These are phyloP conservation scores for Synergus japonicus DNA, from an alignment of 2,888 invertebrate genomes.

Conservation along the genomic window DNA sequence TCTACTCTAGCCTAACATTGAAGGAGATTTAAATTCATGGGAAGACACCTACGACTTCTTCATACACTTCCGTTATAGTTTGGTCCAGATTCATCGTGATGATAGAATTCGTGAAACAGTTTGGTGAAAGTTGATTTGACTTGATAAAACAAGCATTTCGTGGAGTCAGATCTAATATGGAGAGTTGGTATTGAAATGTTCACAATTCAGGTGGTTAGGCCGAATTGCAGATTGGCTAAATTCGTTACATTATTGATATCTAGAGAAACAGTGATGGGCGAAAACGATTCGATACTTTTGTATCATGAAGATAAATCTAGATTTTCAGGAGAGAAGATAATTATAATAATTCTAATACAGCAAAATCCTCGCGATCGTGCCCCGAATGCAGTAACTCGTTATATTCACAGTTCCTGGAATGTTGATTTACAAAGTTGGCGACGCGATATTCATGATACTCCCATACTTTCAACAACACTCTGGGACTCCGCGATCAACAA, in stretches of 20 bases:
- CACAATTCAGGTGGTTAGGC: neutral
- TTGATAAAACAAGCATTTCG: neutral
- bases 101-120: slow-evolving; percentile 24
- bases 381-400: neutral
- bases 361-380: neutral
- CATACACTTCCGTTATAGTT: slow-evolving; percentile 5
- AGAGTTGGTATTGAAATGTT: slow-evolving; percentile 13
- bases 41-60: slow-evolving; percentile 1
- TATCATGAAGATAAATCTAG: neutral
- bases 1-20: neutral
- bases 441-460: slow-evolving; percentile 18
- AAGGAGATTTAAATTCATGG: slow-evolving; percentile 26
- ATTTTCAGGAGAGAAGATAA: neutral
- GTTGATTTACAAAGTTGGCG: slow-evolving; percentile 52
- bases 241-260: neutral
- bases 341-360: neutral
- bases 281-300: too few species aligned
- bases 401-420: slow-evolving; percentile 32
- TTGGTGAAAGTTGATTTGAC: slow-evolving; percentile 19
- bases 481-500: slow-evolving; percentile 50
- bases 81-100: neutral
- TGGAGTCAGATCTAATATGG: neutral
- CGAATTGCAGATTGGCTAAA: neutral
- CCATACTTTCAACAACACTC: slow-evolving; percentile 42
- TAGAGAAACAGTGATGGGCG: neutral